Conservation (phyloP, 2,888 invertebrate genomes). For the Liodrosophila aerea region DNA sequence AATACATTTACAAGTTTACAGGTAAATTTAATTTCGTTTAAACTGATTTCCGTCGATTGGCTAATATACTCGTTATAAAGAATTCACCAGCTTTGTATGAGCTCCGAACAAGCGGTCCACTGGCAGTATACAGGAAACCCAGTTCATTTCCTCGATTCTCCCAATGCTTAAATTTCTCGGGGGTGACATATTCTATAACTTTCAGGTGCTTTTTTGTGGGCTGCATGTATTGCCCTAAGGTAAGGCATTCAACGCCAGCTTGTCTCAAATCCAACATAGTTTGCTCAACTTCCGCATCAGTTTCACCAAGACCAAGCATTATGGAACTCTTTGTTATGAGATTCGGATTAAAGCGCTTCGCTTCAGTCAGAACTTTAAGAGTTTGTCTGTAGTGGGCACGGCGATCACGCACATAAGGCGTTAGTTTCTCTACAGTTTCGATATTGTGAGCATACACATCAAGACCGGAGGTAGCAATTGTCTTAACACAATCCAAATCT, state of each 20-base stretch:
- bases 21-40: constrained; percentile 8
- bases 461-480: constrained; percentile 90
- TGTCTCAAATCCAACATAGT: constrained; percentile 92
- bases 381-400: constrained; percentile 97
- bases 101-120: constrained; percentile 97
- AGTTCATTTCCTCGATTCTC: constrained; percentile 90
- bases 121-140: constrained; percentile 98
- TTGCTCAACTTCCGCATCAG: constrained; percentile 92
- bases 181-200: constrained; percentile 97
- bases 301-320: constrained; percentile 98
- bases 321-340: constrained; percentile 98
- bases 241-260: constrained; percentile 95
- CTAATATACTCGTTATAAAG: constrained; percentile 91
- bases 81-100: constrained; percentile 99
- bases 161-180: constrained; percentile 95
- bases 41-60: constrained; percentile 82
- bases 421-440: constrained; percentile 96
- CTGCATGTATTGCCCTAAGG: constrained; percentile 99
- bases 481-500: constrained; percentile 87
- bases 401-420: constrained; percentile 95
- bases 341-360: constrained; percentile 90
- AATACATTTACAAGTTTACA: constrained; percentile 20
- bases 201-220: constrained; percentile 98
- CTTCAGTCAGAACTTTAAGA: constrained; percentile 90
- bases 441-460: constrained; percentile 99